phyloP scores from a whole-genome alignment of 2,888 invertebrate genomes.

The Drosophila yooni region DNA sequence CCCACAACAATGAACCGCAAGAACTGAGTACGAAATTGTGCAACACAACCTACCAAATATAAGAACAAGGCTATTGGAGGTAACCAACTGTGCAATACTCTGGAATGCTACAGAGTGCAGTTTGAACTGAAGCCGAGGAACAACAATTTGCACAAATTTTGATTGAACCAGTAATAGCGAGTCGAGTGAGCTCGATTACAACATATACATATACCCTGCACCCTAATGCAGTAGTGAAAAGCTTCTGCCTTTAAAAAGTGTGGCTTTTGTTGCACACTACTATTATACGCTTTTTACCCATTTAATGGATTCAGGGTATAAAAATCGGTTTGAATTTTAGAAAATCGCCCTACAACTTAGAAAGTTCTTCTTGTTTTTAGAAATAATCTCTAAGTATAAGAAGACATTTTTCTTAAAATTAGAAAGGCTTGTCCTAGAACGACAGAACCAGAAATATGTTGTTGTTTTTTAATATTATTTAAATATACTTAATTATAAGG shows the following conservation, averaged over 20 bases:
- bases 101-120: neutral
- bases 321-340: too few species aligned
- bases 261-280: neutral
- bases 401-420: too few species aligned
- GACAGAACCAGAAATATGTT: too few species aligned
- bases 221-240: neutral
- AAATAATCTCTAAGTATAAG: too few species aligned
- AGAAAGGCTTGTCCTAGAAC: too few species aligned
- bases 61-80: neutral
- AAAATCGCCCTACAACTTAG: too few species aligned
- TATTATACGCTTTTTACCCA: too few species aligned
- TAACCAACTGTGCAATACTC: constrained; percentile 2
- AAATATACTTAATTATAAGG: too few species aligned
- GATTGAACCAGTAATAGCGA: neutral
- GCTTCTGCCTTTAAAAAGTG: neutral
- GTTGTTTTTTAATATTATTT: too few species aligned
- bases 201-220: neutral
- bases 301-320: too few species aligned
- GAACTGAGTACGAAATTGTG: constrained; percentile 66
- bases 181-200: neutral
- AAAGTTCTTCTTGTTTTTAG: too few species aligned
- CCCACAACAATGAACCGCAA: constrained; percentile 32
- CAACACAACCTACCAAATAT: constrained; percentile 34
- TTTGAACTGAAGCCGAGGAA: neutral
- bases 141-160: neutral